Evolutionary conservation across 2,797 vertebrate species (phyloP).

Genomic region (Lepilemur ruficaudatus): DNA sequence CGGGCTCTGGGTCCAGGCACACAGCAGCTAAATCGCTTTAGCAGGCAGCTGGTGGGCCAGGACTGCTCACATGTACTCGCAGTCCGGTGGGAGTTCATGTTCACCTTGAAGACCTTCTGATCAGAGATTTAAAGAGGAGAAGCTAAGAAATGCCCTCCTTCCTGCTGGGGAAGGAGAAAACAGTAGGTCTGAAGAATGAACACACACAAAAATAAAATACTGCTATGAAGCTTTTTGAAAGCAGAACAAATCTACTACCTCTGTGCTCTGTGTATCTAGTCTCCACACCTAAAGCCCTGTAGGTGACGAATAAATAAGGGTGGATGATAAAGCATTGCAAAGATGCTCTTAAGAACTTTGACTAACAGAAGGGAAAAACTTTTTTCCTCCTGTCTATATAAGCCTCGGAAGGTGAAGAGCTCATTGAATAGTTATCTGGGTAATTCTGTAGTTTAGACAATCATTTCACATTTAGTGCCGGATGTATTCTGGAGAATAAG

Average conservation of each 20-base stretch:
- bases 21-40: not conserved
- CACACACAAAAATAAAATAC: not conserved
- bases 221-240: not conserved
- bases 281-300: not conserved
- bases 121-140: constrained; percentile 9
- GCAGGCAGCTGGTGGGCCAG: not conserved
- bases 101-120: constrained; percentile 32
- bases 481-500: constrained; percentile 21
- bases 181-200: not conserved
- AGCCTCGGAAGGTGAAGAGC: not conserved
- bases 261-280: not conserved
- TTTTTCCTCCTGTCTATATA: not conserved
- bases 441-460: constrained; percentile 24
- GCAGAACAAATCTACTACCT: not conserved
- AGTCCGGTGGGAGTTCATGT: not conserved
- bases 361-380: not conserved
- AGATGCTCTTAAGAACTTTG: not conserved
- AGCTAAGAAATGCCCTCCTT: constrained; percentile 17
- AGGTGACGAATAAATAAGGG: not conserved
- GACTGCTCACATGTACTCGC: not conserved
- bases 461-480: not conserved
- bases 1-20: not conserved
- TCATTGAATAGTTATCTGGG: not conserved
- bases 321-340: not conserved
- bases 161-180: not conserved